Evolutionary conservation across 2,113 vertebrate genomes (phyloP).

Genomic region (Psammodynastes pulverulentus): DNA sequence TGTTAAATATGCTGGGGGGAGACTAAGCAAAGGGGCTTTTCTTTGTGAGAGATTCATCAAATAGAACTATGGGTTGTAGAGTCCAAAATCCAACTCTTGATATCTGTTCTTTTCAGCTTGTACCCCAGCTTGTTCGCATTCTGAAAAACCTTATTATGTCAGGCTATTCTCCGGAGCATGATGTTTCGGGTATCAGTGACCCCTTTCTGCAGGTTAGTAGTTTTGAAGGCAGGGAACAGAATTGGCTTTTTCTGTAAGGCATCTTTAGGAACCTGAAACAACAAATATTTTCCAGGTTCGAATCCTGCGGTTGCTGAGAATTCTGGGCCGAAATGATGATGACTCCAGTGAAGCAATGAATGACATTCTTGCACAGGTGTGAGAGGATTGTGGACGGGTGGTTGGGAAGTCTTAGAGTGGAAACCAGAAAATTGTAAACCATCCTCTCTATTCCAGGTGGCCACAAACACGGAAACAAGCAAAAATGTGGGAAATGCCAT

Average conservation of each 20-base stretch:
- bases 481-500: slow-evolving; percentile 99
- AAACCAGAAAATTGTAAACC: neutral
- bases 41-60: neutral
- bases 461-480: slow-evolving; percentile 99
- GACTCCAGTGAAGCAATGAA: slow-evolving; percentile 99
- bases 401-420: neutral
- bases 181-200: slow-evolving; percentile 98
- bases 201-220: slow-evolving; percentile 91
- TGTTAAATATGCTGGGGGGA: neutral
- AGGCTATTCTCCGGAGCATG: slow-evolving; percentile 98
- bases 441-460: slow-evolving; percentile 78
- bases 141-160: slow-evolving; percentile 99
- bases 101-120: slow-evolving; percentile 80
- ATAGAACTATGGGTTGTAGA: neutral
- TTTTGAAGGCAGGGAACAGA: neutral
- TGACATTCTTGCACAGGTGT: slow-evolving; percentile 99
- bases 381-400: slow-evolving; percentile 3
- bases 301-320: slow-evolving; percentile 96
- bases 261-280: neutral
- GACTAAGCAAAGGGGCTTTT: neutral
- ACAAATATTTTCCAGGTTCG: slow-evolving; percentile 78
- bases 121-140: slow-evolving; percentile 98
- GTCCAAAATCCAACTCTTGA: neutral
- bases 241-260: neutral
- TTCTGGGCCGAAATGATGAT: slow-evolving; percentile 94